Percentiles rank a stretch among this genome's conserved stretches.
These are phyloP conservation scores for Hippocampus abdominalis DNA, from an alignment of 2,113 vertebrate genomes.

Conservation along the genomic window DNA sequence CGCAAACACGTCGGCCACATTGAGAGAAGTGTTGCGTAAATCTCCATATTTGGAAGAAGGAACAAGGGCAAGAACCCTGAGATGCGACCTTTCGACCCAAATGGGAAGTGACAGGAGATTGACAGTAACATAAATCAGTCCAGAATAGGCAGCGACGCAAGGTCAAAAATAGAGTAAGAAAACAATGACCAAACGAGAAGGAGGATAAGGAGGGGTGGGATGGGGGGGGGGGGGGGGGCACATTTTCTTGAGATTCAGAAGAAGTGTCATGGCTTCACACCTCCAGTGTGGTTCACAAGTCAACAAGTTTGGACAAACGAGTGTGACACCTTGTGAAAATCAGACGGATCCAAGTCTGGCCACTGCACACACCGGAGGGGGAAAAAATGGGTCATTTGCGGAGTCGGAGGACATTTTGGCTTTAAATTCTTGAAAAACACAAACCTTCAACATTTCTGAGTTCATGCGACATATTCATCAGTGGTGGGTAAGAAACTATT, in stretches of 20 bases:
- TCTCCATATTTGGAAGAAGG: constrained; percentile 58
- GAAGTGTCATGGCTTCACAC: constrained; percentile 49
- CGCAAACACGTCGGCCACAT: constrained; percentile 30
- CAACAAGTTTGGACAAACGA: constrained; percentile 40
- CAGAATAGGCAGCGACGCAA: constrained; percentile 59
- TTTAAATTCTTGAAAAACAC: too few relatives aligned
- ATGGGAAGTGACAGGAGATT: constrained; percentile 73
- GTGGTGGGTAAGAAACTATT: too few relatives aligned
- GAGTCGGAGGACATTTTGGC: too few relatives aligned
- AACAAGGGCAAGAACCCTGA: constrained; percentile 64
- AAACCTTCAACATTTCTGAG: too few relatives aligned
- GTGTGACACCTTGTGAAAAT: constrained; percentile 23
- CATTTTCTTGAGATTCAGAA: constrained; percentile 51
- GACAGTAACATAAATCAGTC: constrained; percentile 69
- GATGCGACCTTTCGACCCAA: constrained; percentile 50
- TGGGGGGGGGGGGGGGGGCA: constrained; percentile 31
- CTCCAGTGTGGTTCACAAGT: constrained; percentile 51
- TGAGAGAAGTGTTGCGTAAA: constrained; percentile 22
- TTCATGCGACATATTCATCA: too few relatives aligned
- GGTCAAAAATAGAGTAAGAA: constrained; percentile 66
- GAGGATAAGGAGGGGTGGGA: constrained; percentile 1
- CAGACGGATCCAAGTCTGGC: not conserved
- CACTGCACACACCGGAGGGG: not conserved
- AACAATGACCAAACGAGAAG: constrained; percentile 53
- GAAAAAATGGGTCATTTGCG: too few relatives aligned